phyloP scores from a whole-genome alignment of 2,888 invertebrate genomes.

The Hirtodrosophila confusa region DNA sequence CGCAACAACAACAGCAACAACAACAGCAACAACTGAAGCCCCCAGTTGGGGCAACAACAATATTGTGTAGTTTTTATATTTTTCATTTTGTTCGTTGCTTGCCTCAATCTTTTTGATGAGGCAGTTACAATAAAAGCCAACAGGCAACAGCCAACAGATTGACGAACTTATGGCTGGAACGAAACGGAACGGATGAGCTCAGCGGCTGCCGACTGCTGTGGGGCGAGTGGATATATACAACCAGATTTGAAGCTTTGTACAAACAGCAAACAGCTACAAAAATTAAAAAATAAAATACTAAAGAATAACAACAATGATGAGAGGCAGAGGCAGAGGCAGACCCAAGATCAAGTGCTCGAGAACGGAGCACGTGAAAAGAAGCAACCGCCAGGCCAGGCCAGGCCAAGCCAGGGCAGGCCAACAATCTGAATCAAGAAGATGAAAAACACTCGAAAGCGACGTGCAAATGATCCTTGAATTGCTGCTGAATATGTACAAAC shows the following conservation, averaged over 20 bases:
- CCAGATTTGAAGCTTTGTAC: conserved; percentile 78
- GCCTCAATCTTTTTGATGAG: conserved; percentile 70
- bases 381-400: conserved; percentile 12
- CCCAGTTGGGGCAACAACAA: conserved; percentile 36
- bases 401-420: neutral
- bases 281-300: conserved; percentile 22
- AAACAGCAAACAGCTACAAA: conserved; percentile 70
- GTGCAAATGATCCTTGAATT: conserved; percentile 74
- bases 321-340: conserved; percentile 23
- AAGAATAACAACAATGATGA: conserved; percentile 58
- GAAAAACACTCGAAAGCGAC: conserved; percentile 72
- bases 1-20: conserved; percentile 5
- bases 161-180: conserved; percentile 68
- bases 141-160: conserved; percentile 55
- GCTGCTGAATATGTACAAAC: conserved; percentile 31
- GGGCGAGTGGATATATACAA: conserved; percentile 35
- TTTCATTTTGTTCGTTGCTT: conserved; percentile 50
- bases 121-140: conserved; percentile 71
- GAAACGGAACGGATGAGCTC: conserved; percentile 45
- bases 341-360: conserved; percentile 75
- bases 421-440: conserved; percentile 26
- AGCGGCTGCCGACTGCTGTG: neutral
- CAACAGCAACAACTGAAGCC: conserved; percentile 10
- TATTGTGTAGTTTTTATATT: conserved; percentile 3
- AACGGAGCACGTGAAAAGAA: conserved; percentile 30